Percentiles rank a stretch among this genome's conserved stretches.
Conservation (phyloP, 1,140 invertebrate genomes). For the Calycopis cecrops region DNA sequence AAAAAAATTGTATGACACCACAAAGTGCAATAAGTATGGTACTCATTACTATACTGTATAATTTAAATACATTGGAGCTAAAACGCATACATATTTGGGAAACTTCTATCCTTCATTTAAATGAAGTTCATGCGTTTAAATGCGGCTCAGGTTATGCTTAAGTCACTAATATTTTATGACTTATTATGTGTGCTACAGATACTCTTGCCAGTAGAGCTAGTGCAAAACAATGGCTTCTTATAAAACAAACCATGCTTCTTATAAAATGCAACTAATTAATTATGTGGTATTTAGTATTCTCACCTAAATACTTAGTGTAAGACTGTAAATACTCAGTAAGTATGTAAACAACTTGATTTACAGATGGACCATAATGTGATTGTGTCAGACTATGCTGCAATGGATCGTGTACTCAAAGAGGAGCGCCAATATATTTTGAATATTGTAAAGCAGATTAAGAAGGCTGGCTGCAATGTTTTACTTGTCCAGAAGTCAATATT, state of each 20-base stretch:
- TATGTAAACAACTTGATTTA: constrained; percentile 30
- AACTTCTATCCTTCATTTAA: too few species aligned
- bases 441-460: constrained; percentile 99
- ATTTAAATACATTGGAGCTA: too few species aligned
- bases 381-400: constrained; percentile 98
- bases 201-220: not conserved
- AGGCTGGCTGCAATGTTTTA: constrained; percentile 97
- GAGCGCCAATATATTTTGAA: constrained; percentile 98
- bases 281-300: not conserved
- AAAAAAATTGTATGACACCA: too few species aligned
- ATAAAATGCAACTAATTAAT: not conserved
- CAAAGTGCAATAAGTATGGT: not conserved
- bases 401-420: constrained; percentile 99
- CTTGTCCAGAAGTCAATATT: constrained; percentile 99
- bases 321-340: too few species aligned
- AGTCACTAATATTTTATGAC: too few species aligned
- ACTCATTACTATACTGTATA: too few species aligned
- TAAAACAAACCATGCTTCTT: not conserved
- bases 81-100: too few species aligned
- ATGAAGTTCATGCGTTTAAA: too few species aligned
- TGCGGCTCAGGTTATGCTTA: too few species aligned
- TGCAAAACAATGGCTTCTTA: not conserved
- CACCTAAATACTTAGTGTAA: constrained; percentile 5
- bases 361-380: constrained; percentile 99
- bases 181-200: not conserved